Conservation (phyloP, 2,888 invertebrate genomes). For the Nomada fabriciana region DNA sequence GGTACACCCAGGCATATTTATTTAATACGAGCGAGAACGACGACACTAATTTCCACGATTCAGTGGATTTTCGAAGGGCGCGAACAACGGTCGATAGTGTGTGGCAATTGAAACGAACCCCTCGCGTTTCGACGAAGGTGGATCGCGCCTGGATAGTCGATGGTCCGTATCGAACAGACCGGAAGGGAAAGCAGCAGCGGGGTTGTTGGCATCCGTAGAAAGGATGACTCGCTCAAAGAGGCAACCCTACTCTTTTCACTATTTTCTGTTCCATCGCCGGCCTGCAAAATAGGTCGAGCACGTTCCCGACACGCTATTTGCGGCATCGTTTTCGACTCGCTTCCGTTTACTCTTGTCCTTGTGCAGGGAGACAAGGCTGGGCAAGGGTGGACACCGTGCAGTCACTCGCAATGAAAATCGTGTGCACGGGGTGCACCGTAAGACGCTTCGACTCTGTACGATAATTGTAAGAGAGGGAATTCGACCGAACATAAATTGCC, state of each 20-base stretch:
- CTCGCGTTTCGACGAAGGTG: conserved; percentile 59
- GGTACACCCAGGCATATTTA: too few relatives aligned
- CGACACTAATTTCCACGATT: conserved; percentile 20
- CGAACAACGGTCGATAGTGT: conserved; percentile 51
- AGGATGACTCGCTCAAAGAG: conserved; percentile 41
- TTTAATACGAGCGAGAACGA: conserved; percentile 5
- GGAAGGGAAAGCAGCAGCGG: conserved; percentile 44
- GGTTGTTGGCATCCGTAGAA: conserved; percentile 40
- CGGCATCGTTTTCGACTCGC: not conserved
- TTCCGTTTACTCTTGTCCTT: too few relatives aligned
- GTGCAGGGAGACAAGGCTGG: too few relatives aligned
- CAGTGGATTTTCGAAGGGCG: conserved; percentile 45
- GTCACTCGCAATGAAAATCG: too few relatives aligned
- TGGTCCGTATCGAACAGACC: conserved; percentile 32
- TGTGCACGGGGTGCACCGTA: too few relatives aligned
- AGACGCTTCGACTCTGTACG: too few relatives aligned
- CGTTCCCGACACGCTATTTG: not conserved
- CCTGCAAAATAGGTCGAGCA: too few relatives aligned
- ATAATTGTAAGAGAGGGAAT: too few relatives aligned
- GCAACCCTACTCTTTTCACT: conserved; percentile 6
- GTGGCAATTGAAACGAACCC: conserved; percentile 32
- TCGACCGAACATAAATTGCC: too few relatives aligned
- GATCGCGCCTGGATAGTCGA: conserved; percentile 56
- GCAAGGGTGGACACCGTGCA: too few relatives aligned
- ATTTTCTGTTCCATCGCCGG: not conserved